Evolutionary conservation across 2,797 vertebrate genomes (phyloP).

Genomic region (Sebastes taczanowskii): DNA sequence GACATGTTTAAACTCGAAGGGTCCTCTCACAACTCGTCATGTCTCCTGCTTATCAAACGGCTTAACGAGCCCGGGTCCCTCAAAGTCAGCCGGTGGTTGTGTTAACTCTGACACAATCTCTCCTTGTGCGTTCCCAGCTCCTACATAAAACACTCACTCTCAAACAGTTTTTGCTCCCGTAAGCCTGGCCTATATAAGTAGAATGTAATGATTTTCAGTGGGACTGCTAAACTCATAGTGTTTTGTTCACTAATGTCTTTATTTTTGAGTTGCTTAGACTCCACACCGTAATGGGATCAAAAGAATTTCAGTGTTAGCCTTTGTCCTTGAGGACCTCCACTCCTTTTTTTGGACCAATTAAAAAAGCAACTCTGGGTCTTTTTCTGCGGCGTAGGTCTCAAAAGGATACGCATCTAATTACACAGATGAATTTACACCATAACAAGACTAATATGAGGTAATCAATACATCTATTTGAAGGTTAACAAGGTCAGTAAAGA

Average conservation of each 20-base stretch:
- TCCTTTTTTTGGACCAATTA: conserved; percentile 57
- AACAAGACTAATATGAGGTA: conserved; percentile 37
- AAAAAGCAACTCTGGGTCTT: conserved; percentile 37
- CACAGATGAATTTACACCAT: conserved; percentile 41
- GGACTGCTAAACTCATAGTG: conserved; percentile 17
- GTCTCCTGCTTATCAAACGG: conserved; percentile 64
- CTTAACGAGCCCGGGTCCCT: conserved; percentile 53
- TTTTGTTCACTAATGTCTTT: conserved; percentile 25
- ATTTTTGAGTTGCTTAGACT: conserved; percentile 24
- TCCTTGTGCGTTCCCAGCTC: conserved; percentile 32
- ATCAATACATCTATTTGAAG: conserved; percentile 48
- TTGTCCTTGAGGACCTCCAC: conserved; percentile 47
- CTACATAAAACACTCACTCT: conserved; percentile 44
- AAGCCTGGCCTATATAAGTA: conserved; percentile 12
- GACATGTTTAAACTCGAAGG: conserved; percentile 60
- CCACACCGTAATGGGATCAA: conserved; percentile 35
- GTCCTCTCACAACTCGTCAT: conserved; percentile 66
- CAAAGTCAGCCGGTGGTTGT: conserved; percentile 56
- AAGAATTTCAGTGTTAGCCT: conserved; percentile 36
- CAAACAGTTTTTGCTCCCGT: conserved; percentile 1
- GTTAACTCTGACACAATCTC: conserved; percentile 52
- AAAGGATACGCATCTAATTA: conserved; percentile 57
- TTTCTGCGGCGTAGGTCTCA: conserved; percentile 30
- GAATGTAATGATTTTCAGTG: conserved; percentile 32
- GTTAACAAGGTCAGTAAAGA: conserved; percentile 59